Evolutionary conservation across 2,888 invertebrate species (phyloP), one percentile per base, ranked within the genome.

Genomic region (Epistrophe grossulariae): DNA sequence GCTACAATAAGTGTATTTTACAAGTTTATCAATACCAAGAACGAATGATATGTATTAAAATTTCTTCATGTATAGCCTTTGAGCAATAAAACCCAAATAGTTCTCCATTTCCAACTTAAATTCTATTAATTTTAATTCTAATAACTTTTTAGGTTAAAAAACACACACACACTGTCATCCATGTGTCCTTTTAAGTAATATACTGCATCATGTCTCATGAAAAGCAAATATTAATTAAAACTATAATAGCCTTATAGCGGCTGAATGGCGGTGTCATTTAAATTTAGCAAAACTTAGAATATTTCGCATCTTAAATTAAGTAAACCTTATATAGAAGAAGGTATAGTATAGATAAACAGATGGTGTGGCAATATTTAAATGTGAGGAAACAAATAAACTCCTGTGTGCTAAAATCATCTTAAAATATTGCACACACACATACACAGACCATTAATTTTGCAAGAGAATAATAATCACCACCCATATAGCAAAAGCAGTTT

Each of bases 381-480:
- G n/a, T n/a, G 24, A 43, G 24, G 24, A 62, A 62, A 62, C 40
- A 62, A 62, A 62, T 40, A 40, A 17, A 13, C 57, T 19, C n/a
- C 4, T 28, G 9, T 55, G 48, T 10, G 17, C 4, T 48, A 50
- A 11, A 57, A 9, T 57, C 9, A 64, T 7, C 6, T n/a, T 35
- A 48, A 11, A 48, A 62, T 62, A 40, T 24, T 48, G 11, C 66
- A 40, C 62, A 62, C 40, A 24, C 24, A 40, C 62, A 62, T 24
- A 24, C 24, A 24, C 24, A 45, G 17, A 48, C 45, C 45, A 45
- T 64, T 64, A 64, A 64, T 64, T 64, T 64, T 35, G 31, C n/a
- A n/a, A 48, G 48, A 48, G 48, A 66, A 66, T 66, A 66, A 66
- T 66, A 35, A 66, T 66, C 35, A 66, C 48, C 45, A 55, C 28